phyloP scores from a whole-genome alignment of 1,140 invertebrate genomes.

The Pseudomyrmex flavicornis region DNA sequence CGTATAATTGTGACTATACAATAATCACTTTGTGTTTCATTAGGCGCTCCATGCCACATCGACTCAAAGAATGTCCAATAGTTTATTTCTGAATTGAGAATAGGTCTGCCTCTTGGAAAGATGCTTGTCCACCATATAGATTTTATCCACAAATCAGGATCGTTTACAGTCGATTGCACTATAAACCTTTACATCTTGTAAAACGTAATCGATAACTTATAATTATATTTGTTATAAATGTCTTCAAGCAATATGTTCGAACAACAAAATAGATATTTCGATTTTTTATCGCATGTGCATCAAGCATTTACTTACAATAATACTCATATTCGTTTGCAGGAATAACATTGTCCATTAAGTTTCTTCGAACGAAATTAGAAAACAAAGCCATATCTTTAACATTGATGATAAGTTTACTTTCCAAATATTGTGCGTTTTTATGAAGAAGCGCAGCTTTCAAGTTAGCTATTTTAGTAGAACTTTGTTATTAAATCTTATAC shows the following conservation, averaged over 20 bases:
- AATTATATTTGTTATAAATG: not conserved
- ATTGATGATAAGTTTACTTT: not conserved
- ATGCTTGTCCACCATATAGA: slow-evolving; percentile 69
- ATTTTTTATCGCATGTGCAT: not conserved
- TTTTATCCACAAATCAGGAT: slow-evolving; percentile 72
- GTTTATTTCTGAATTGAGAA: slow-evolving; percentile 24
- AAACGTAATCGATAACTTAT: not conserved
- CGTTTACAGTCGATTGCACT: slow-evolving; percentile 64
- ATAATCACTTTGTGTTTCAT: slow-evolving; percentile 77
- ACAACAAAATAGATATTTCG: not conserved
- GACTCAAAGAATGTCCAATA: slow-evolving; percentile 31
- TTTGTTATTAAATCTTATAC: not conserved
- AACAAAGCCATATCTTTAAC: slow-evolving; percentile 34
- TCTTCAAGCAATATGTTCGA: not conserved
- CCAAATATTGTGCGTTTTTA: slow-evolving; percentile 46
- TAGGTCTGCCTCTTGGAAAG: not conserved
- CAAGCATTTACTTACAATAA: slow-evolving; percentile 40
- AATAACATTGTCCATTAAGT: slow-evolving; percentile 7
- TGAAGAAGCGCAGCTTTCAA: slow-evolving; percentile 47
- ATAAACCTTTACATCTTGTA: slow-evolving; percentile 31
- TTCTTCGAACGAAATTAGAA: slow-evolving; percentile 38
- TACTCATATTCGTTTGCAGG: slow-evolving; percentile 26
- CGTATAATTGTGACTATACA: slow-evolving; percentile 73
- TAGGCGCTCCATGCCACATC: slow-evolving; percentile 75
- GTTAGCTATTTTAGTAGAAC: slow-evolving; percentile 55